These are phyloP conservation scores for Camponotus floridanus DNA, from an alignment of 1,140 invertebrate genomes.

Conservation along the genomic window DNA sequence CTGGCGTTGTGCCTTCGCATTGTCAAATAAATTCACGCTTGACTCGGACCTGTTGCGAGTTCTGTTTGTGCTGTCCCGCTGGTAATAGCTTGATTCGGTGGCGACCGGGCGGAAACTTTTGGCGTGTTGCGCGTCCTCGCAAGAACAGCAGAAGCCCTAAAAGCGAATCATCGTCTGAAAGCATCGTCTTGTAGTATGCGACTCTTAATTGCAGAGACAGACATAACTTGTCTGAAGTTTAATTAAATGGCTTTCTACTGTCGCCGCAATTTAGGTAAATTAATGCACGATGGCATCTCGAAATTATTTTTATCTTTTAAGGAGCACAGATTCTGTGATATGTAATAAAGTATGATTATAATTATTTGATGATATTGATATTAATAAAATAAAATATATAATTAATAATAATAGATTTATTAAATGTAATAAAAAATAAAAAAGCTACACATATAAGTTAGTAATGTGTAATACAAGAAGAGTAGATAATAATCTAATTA, in stretches of 20 bases:
- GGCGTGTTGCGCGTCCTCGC: slow-evolving; percentile 67
- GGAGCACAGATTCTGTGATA: not conserved
- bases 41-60: slow-evolving; percentile 65
- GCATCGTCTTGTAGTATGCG: slow-evolving; percentile 9
- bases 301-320: slow-evolving; percentile 15
- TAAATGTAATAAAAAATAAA: not conserved
- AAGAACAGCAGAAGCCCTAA: slow-evolving; percentile 86
- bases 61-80: slow-evolving; percentile 37
- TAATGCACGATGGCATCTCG: not conserved
- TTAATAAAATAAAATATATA: not conserved
- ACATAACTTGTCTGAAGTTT: slow-evolving; percentile 45
- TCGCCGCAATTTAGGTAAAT: not conserved
- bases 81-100: slow-evolving; percentile 68
- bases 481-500: slow-evolving; percentile 10
- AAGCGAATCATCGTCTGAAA: slow-evolving; percentile 9
- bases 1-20: slow-evolving; percentile 63
- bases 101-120: slow-evolving; percentile 60
- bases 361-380: not conserved
- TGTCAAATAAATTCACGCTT: slow-evolving; percentile 32
- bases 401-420: not conserved
- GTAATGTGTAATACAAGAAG: not conserved
- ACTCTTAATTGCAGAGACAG: slow-evolving; percentile 9
- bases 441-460: not conserved
- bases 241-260: slow-evolving; percentile 37
- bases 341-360: not conserved